These are phyloP conservation scores for Antheraea mylitta DNA, from an alignment of 1,140 invertebrate species.

Conservation along the genomic window DNA sequence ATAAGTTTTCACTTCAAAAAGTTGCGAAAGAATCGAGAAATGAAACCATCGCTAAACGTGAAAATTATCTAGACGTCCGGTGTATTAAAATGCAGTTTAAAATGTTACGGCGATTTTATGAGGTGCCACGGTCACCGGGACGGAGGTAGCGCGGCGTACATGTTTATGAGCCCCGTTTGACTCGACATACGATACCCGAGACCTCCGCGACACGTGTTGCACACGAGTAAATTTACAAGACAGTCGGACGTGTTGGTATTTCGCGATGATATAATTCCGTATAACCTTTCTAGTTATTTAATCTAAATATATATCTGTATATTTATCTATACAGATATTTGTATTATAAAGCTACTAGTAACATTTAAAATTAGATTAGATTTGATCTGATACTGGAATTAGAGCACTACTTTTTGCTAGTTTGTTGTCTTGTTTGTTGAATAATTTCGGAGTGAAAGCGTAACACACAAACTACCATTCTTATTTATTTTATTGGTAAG, in stretches of 20 bases:
- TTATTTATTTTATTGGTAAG: too few relatives aligned
- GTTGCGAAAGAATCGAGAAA: too few relatives aligned
- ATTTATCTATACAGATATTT: background rate
- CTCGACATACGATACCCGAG: conserved; percentile 47
- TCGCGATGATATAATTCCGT: background rate
- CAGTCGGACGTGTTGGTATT: conserved; percentile 33
- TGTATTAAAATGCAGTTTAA: conserved; percentile 21
- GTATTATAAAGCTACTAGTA: too few relatives aligned
- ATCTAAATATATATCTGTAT: background rate
- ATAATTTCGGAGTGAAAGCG: too few relatives aligned
- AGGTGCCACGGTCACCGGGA: conserved; percentile 21
- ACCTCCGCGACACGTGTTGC: conserved; percentile 34
- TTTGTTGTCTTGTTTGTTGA: too few relatives aligned
- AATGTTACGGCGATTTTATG: conserved; percentile 48
- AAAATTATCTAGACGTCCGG: background rate
- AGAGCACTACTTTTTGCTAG: too few relatives aligned
- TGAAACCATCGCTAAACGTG: too few relatives aligned
- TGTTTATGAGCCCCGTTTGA: conserved; percentile 45
- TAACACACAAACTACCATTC: too few relatives aligned
- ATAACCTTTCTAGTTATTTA: background rate
- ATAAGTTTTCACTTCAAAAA: too few relatives aligned
- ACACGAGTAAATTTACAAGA: conserved; percentile 36
- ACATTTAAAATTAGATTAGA: too few relatives aligned
- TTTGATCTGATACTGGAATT: too few relatives aligned
- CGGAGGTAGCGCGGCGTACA: conserved; percentile 46